These are phyloP conservation scores for Cerastis rubricosa DNA, from an alignment of 2,888 invertebrate genomes.

Conservation along the genomic window DNA sequence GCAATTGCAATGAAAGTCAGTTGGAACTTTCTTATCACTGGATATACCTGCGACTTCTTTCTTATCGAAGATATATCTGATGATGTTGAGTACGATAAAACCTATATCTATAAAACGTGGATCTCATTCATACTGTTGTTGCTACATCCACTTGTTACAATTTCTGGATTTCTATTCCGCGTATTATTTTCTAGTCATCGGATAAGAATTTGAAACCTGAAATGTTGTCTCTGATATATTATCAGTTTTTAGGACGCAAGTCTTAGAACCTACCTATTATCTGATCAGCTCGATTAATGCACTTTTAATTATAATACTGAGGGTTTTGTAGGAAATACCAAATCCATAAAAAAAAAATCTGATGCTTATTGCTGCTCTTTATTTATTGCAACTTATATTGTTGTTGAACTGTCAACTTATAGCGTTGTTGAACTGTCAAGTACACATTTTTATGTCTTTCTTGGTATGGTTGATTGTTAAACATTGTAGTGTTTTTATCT, in stretches of 20 bases:
- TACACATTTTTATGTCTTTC: not conserved
- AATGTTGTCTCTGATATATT: not conserved
- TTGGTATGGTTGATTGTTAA: not conserved
- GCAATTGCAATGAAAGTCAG: slow-evolving; percentile 19
- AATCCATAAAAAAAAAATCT: not conserved
- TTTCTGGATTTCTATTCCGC: not conserved
- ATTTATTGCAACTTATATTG: not conserved
- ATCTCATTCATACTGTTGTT: slow-evolving; percentile 7
- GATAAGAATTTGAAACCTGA: not conserved
- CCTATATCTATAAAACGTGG: not conserved
- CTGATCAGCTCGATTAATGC: not conserved
- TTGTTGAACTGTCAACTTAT: not conserved
- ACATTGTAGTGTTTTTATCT: not conserved
- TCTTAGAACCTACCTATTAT: not conserved
- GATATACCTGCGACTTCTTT: not conserved
- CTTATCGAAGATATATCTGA: slow-evolving; percentile 28
- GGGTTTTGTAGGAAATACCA: not conserved
- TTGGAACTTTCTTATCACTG: slow-evolving; percentile 17
- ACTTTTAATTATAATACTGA: not conserved
- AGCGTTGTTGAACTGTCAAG: not conserved
- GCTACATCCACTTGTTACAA: not conserved
- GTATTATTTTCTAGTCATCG: not conserved
- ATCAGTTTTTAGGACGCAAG: not conserved
- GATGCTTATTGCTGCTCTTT: too few relatives aligned
- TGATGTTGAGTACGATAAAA: slow-evolving; percentile 16